phyloP scores from a whole-genome alignment of 2,113 vertebrate genomes.

The Bos indicus region DNA sequence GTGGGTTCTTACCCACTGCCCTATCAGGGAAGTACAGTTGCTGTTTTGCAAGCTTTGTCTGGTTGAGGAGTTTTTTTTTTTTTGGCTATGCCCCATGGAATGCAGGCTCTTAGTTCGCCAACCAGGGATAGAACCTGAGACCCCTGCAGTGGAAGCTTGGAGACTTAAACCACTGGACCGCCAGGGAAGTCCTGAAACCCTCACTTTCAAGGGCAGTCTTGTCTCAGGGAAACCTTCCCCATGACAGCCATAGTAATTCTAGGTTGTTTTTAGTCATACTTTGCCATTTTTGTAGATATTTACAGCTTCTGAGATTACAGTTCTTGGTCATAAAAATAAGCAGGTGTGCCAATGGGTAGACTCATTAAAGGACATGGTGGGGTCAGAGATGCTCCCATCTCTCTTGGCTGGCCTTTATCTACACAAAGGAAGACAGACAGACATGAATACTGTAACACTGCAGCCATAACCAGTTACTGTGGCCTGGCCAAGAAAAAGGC shows the following conservation, averaged over 20 bases:
- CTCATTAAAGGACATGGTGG: background rate
- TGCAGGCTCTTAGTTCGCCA: background rate
- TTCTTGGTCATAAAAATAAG: background rate
- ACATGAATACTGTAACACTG: background rate
- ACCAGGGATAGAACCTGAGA: background rate
- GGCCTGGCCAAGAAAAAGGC: background rate
- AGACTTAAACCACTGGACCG: background rate
- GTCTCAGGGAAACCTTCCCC: background rate
- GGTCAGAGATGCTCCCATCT: background rate
- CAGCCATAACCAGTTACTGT: background rate
- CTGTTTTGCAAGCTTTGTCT: background rate
- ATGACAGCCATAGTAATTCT: background rate
- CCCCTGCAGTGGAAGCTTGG: background rate
- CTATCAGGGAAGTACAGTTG: background rate
- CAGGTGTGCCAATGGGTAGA: background rate
- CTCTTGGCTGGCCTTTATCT: background rate
- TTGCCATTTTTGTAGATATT: background rate
- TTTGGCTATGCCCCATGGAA: background rate
- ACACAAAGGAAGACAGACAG: background rate
- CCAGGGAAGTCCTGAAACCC: background rate
- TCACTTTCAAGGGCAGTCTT: background rate
- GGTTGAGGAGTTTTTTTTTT: background rate
- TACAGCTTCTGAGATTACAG: background rate
- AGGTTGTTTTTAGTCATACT: background rate
- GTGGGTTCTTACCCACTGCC: background rate